Conservation (phyloP, 2,113 vertebrate species). For the Ellobius talpinus region DNA sequence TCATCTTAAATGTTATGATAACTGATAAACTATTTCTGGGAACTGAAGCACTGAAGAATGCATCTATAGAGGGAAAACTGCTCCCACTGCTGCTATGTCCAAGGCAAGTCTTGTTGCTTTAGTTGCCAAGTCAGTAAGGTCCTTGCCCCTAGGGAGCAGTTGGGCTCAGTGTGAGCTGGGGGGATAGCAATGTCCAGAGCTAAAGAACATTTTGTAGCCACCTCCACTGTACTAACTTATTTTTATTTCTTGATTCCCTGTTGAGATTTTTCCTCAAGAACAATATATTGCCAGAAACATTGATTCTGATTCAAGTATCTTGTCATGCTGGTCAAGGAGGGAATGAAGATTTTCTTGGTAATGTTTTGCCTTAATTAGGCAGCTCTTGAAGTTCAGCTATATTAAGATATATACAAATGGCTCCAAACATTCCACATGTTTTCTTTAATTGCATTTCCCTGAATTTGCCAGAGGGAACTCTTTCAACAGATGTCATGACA, state of each 20-base stretch:
- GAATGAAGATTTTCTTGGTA: neutral
- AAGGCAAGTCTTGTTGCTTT: neutral
- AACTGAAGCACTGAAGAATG: neutral
- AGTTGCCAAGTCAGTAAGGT: neutral
- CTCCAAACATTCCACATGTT: slow-evolving; percentile 38
- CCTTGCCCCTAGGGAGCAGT: neutral
- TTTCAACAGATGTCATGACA: slow-evolving; percentile 72
- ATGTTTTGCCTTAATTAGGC: neutral
- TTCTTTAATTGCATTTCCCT: slow-evolving; percentile 66
- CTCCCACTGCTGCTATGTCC: neutral
- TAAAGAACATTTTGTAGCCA: neutral
- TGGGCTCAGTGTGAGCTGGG: neutral
- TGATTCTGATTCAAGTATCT: neutral
- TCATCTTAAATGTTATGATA: slow-evolving; percentile 7
- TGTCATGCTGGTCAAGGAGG: neutral
- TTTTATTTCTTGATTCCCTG: neutral
- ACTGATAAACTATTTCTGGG: neutral
- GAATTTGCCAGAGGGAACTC: slow-evolving; percentile 56
- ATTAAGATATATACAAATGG: slow-evolving; percentile 49
- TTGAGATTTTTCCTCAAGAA: neutral
- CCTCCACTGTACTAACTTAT: neutral
- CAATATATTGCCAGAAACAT: slow-evolving; percentile 19
- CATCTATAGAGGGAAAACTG: neutral
- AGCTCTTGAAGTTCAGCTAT: slow-evolving; percentile 53
- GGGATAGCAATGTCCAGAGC: neutral